Base-by-base conservation (phyloP, 2,113 vertebrate species). In the Laterallus jamaicensis region DNA sequence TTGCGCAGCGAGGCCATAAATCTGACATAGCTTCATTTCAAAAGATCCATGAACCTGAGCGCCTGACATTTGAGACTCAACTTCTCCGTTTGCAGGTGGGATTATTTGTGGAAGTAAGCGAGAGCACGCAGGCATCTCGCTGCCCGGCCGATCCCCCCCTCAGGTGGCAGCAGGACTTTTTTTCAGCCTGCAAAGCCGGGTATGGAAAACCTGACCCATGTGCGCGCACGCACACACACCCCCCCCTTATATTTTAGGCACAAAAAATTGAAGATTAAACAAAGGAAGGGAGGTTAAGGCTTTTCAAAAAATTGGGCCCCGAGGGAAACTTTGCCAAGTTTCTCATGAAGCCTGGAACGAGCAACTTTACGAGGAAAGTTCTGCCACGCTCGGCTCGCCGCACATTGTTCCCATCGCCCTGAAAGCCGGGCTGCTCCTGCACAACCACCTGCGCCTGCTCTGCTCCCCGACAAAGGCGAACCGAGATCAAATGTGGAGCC, bases 31-130 rank as follows among this genome's bases (percentile, higher is more conserved):
- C 94, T 94, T 94, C 79, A 1, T 92, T 96, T 92, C 90, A 49
- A 93, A 94, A 90, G 92, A 70, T 29, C 80, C 54, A 0, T 39
- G 88, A 92, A 96, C 86, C 90, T 92, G 85, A 78, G 88, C 92
- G 93, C 76, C 66, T 94, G 88, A 94, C 92, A 95, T 92, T 92
- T 95, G 96, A 96, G 86, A 95, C 94, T 92, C 82, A 24, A 25
- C 78, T 83, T 93, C 94, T 96, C 95, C 67, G 1, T 74, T 86
- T 94, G 92, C 96, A 97, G 95, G 96, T 97, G 95, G 95, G 95
- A 91, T 97, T 96, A 87, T 96, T 91, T 74, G 91, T 95, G 96
- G 96, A 75, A 96, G 86, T 91, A 66, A 92, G 87, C 3, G 76
- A 96, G 96, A 95, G 83, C 93, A 16, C 9, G 20, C 76, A 88